Evolutionary conservation across 1,140 invertebrate genomes (phyloP).

Genomic region (Whitmania pigra): DNA sequence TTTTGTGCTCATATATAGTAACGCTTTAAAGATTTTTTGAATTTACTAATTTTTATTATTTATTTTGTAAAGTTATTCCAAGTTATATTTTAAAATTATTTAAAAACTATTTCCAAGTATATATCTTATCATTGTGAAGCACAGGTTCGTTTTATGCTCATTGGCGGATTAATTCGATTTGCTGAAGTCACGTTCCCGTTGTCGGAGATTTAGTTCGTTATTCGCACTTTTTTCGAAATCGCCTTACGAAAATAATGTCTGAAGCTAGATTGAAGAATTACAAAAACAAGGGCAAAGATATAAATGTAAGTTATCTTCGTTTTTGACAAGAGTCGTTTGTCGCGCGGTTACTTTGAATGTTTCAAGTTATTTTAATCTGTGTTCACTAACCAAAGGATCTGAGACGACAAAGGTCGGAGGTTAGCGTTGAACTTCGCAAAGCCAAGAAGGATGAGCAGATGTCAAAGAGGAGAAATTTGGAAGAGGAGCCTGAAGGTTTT

Average conservation of each 20-base stretch:
- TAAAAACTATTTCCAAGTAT: too few species aligned
- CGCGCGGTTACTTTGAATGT: neutral
- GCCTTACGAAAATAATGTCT: slow-evolving; percentile 6
- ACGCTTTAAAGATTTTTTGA: too few species aligned
- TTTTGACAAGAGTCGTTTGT: neutral
- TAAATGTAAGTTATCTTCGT: slow-evolving; percentile 50
- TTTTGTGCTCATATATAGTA: too few species aligned
- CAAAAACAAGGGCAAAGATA: slow-evolving; percentile 40
- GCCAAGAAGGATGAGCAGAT: slow-evolving; percentile 91
- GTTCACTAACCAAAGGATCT: slow-evolving; percentile 42
- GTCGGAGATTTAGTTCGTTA: too few species aligned
- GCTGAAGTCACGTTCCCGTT: too few species aligned
- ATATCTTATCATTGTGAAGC: too few species aligned
- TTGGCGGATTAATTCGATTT: too few species aligned
- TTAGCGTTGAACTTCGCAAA: slow-evolving; percentile 86
- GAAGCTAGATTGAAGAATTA: slow-evolving; percentile 31
- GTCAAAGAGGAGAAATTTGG: slow-evolving; percentile 82
- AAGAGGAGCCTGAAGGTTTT: slow-evolving; percentile 35
- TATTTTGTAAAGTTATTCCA: too few species aligned
- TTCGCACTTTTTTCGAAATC: too few species aligned
- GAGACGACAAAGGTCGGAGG: slow-evolving; percentile 83
- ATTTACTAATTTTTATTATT: too few species aligned
- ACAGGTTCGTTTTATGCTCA: too few species aligned
- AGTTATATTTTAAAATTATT: too few species aligned
- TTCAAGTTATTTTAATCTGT: neutral